Base-by-base conservation (phyloP, 1,140 invertebrate species). In the Diorhabda sublineata region DNA sequence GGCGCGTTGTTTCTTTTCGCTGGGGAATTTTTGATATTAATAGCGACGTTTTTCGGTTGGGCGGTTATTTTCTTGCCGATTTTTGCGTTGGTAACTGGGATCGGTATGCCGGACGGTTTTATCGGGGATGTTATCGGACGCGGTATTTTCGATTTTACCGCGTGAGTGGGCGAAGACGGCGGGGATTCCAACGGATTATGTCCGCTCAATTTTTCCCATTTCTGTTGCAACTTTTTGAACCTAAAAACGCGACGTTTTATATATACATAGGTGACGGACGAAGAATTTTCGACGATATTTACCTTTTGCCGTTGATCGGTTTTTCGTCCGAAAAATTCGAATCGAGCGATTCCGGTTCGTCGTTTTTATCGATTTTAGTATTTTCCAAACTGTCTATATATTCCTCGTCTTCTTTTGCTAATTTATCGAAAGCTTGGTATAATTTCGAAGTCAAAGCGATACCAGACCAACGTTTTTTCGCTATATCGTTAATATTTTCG, bases 221-320 rank as follows among this genome's bases (percentile, higher is more conserved):
- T 93, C 79, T 92, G 88, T 76, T 95, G 93, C 45, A 96, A 80
- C 45, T 90, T 87, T 56, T 90, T 87, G 81, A 95, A 95, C n/a
- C 47, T 52, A n/a, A 52, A 52, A 52, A 52, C 3, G 4, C n/a
- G 47, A 52, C 47, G n/a, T 3, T 26, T 26, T 26, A 26, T 26
- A 2, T 26, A 26, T 26, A 1, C 26, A 26, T 26, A 26, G 26
- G 26, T 26, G 26, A 26, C 26, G 0, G 26, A 26, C 26, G 26
- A 26, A 1, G 26, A 26, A 26, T 26, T 26, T 26, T 26, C n/a
- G 47, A 4, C n/a, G n/a, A 52, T 52, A 52, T 52, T 52, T 52
- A 52, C 2, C 84, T 79, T 64, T 82, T 82, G 5, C 82, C 82
- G 8, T 81, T 76, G 43, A 82, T 66, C 3, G 76, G 78, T 62